Evolutionary conservation across 2,113 vertebrate genomes (phyloP).

Genomic region (Scolopax mira): DNA sequence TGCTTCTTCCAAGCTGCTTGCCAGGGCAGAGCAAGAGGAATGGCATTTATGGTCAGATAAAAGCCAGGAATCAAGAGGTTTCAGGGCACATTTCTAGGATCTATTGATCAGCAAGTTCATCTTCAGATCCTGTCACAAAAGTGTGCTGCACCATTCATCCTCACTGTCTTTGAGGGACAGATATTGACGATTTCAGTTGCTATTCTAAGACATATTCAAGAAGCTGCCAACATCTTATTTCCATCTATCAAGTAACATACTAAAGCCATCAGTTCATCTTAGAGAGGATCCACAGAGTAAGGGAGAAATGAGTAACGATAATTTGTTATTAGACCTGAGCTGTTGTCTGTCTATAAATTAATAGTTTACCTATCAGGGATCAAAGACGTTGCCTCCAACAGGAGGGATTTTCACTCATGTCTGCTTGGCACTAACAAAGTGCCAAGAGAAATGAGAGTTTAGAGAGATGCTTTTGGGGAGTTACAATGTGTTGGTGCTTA

Average conservation of each 20-base stretch:
- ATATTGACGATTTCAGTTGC: background rate
- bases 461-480: background rate
- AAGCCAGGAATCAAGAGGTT: background rate
- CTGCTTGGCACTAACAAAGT: background rate
- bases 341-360: background rate
- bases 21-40: background rate
- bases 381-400: background rate
- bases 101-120: background rate
- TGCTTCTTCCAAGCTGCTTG: background rate
- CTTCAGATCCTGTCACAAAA: background rate
- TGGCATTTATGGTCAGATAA: background rate
- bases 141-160: background rate
- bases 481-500: background rate
- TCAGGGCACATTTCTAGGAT: background rate
- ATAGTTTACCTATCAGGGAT: background rate
- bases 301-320: background rate
- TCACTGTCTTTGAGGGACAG: background rate
- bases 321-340: background rate
- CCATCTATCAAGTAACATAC: background rate
- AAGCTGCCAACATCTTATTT: background rate
- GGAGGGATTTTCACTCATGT: background rate
- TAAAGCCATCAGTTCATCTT: background rate
- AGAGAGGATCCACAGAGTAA: background rate
- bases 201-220: background rate
- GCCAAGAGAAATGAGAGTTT: background rate